Conservation (phyloP, 2,888 invertebrate species). For the Megalurothrips usitatus region DNA sequence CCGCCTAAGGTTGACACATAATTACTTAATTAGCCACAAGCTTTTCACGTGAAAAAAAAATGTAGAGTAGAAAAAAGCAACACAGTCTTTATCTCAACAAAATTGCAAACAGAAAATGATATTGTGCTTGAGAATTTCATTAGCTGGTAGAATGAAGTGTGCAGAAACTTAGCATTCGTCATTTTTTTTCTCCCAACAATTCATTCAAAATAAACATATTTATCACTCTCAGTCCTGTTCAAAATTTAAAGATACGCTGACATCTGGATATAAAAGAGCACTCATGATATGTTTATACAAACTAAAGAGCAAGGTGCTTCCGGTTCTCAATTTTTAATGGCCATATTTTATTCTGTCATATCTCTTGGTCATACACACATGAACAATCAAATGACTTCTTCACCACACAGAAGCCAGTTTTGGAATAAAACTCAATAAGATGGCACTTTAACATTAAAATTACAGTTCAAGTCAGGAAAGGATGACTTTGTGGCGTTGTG, state of each 20-base stretch:
- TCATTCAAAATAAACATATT: not conserved
- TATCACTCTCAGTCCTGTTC: not conserved
- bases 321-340: not conserved
- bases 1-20: not conserved
- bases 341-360: not conserved
- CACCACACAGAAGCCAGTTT: not conserved
- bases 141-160: too few species aligned
- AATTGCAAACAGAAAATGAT: not conserved
- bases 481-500: not conserved
- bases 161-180: too few species aligned
- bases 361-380: not conserved
- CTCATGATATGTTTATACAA: not conserved
- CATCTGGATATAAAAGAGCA: not conserved
- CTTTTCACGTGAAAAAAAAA: not conserved
- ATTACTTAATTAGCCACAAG: not conserved
- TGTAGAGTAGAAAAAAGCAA: not conserved
- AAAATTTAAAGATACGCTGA: not conserved
- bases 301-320: not conserved
- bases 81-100: conserved; percentile 10
- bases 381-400: not conserved
- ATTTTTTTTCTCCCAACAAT: too few species aligned
- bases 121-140: not conserved
- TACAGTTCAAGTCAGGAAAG: not conserved
- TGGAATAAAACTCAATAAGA: not conserved
- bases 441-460: not conserved